phyloP scores from a whole-genome alignment of 2,888 invertebrate genomes.

The Folsomia candida region DNA sequence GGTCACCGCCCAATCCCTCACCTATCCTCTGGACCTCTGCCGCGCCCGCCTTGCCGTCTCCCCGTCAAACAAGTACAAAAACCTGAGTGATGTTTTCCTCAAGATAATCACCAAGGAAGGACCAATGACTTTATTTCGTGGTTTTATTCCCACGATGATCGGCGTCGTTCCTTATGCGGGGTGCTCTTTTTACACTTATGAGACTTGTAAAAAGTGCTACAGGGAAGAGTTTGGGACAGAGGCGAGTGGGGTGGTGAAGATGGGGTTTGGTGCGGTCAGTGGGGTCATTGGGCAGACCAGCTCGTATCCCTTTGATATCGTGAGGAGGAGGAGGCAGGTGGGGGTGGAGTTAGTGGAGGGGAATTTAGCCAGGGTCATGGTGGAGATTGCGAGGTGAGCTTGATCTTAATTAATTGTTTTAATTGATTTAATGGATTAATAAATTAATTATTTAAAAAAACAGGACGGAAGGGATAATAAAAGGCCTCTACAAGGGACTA shows the following conservation, averaged over 20 bases:
- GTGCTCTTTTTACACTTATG: slow-evolving; percentile 94
- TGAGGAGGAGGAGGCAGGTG: slow-evolving; percentile 71
- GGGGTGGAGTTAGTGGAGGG: neutral
- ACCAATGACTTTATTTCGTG: slow-evolving; percentile 72
- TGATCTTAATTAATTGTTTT: neutral
- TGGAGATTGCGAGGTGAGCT: slow-evolving; percentile 19
- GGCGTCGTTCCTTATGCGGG: slow-evolving; percentile 97
- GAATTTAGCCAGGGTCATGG: neutral
- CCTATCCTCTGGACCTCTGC: slow-evolving; percentile 95
- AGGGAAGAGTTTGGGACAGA: slow-evolving; percentile 48
- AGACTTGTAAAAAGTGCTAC: slow-evolving; percentile 71
- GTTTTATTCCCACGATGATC: slow-evolving; percentile 83
- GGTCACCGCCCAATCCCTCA: slow-evolving; percentile 86
- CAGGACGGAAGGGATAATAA: slow-evolving; percentile 82
- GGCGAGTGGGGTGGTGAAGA: slow-evolving; percentile 51
- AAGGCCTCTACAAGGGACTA: slow-evolving; percentile 89
- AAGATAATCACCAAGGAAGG: slow-evolving; percentile 57
- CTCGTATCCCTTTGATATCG: slow-evolving; percentile 95
- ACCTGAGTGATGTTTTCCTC: slow-evolving; percentile 59
- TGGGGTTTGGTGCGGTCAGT: slow-evolving; percentile 77
- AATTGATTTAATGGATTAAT: neutral
- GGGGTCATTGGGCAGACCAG: slow-evolving; percentile 91
- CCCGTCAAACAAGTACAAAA: slow-evolving; percentile 68
- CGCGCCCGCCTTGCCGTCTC: slow-evolving; percentile 97
- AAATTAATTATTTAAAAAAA: slow-evolving; percentile 52